phyloP scores from a whole-genome alignment of 2,113 vertebrate species.

The Marmota monax region DNA sequence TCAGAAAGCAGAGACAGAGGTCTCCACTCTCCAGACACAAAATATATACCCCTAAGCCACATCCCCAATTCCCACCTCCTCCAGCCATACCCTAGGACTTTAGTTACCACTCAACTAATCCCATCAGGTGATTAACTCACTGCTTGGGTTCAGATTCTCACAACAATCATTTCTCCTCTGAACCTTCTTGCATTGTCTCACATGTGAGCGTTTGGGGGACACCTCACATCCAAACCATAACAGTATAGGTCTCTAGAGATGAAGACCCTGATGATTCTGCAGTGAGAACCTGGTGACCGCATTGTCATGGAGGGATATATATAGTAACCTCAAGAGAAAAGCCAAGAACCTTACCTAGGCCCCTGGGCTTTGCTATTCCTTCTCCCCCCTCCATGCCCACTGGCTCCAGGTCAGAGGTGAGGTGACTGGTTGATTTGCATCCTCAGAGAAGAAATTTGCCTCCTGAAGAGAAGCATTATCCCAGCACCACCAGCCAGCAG shows the following conservation, averaged over 20 bases:
- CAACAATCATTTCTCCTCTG: no score
- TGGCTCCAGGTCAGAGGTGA: constrained; percentile 1
- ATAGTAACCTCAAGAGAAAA: background rate
- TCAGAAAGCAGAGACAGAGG: no score
- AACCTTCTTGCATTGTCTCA: no score
- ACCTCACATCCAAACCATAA: no score
- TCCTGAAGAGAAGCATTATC: background rate
- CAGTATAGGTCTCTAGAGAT: background rate
- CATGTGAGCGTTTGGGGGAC: no score
- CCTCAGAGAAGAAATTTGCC: background rate
- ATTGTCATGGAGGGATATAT: background rate
- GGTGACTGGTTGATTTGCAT: background rate
- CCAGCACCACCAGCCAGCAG: background rate
- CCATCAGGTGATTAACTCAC: no score
- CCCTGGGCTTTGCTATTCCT: background rate
- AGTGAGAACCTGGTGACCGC: background rate
- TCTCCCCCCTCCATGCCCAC: background rate
- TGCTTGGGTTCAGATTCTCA: no score
- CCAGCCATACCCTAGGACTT: no score
- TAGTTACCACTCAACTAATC: no score
- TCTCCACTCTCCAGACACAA: no score
- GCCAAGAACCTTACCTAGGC: background rate
- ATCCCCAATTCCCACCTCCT: no score
- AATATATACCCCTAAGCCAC: no score
- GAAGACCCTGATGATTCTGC: background rate